Conservation (phyloP, 2,888 invertebrate species). For the Temnothorax ravouxi region DNA sequence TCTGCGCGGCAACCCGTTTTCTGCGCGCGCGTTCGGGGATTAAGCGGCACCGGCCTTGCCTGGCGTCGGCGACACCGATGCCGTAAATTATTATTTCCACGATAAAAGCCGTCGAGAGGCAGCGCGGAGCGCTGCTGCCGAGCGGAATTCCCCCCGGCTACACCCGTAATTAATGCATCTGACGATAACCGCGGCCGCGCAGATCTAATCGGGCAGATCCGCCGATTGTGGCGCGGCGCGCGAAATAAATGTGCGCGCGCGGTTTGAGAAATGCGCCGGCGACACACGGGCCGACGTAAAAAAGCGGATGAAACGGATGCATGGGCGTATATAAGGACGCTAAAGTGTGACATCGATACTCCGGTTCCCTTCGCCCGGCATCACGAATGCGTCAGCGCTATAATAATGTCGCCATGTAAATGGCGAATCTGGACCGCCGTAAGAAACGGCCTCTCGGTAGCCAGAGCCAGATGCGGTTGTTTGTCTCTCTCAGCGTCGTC, state of each 20-base stretch:
- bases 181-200: constrained; percentile 59
- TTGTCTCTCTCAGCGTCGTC: neutral
- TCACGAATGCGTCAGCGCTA: neutral
- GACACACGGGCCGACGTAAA: constrained; percentile 7
- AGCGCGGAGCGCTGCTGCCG: neutral
- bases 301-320: constrained; percentile 8
- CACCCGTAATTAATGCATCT: constrained; percentile 69
- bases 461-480: neutral
- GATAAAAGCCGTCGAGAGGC: constrained; percentile 71
- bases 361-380: neutral
- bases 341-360: constrained; percentile 25
- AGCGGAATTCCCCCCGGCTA: constrained; percentile 50
- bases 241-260: constrained; percentile 44
- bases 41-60: constrained; percentile 71
- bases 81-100: constrained; percentile 80
- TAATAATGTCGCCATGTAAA: constrained; percentile 8
- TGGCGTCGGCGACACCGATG: constrained; percentile 65
- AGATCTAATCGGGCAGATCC: constrained; percentile 66
- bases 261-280: constrained; percentile 38
- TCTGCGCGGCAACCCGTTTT: constrained; percentile 65
- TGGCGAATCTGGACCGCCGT: neutral
- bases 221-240: constrained; percentile 43
- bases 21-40: constrained; percentile 66
- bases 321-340: neutral
- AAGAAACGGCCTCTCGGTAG: constrained; percentile 4